Base-by-base conservation (phyloP, 2,113 vertebrate species). In the Pavo muticus region DNA sequence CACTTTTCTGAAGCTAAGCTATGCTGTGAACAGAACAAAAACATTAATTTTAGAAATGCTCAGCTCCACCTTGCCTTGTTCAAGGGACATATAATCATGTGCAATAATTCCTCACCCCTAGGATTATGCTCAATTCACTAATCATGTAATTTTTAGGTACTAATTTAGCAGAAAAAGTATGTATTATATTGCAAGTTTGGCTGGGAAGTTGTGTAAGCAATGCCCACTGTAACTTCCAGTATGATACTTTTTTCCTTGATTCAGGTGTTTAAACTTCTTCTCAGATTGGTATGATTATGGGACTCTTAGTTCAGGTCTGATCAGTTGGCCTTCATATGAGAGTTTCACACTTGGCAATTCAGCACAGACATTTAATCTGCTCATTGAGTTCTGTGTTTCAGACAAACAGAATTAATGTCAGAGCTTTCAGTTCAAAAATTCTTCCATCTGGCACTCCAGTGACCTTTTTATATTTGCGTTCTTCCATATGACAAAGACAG, bases 381-480 rank as follows among this genome's bases (percentile, higher is more conserved):
- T 87, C 77, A 19, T 44, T 72, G 76, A 48, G 45, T 94, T 91
- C 90, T 84, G 40, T 30, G 44, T 94, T 95, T 93, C 79, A 95
- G 83, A 90, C 76, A 75, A 93, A 94, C 90, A 87, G 30, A 88
- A 93, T 91, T 91, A 94, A 94, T 95, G 85, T 88, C 90, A 95
- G 83, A 91, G 86, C 86, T 96, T 93, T 76, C 85, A 91, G 88
- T 93, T 94, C 48, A 94, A 73, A 91, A 92, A 82, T 73, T 83
- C 73, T 87, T 93, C 90, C 91, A 95, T 95, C 91, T 95, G 93
- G 91, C 91, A 87, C 90, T 90, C 90, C 72, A 86, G 79, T 88
- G 94, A 96, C 91, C 95, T 96, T 96, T 95, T 88, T 81, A 24
- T 95, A 78, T 95, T 97, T 63, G 44, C 54, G 50, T 88, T 79